Conservation (phyloP, 2,888 invertebrate species). For the Plusia festucae region DNA sequence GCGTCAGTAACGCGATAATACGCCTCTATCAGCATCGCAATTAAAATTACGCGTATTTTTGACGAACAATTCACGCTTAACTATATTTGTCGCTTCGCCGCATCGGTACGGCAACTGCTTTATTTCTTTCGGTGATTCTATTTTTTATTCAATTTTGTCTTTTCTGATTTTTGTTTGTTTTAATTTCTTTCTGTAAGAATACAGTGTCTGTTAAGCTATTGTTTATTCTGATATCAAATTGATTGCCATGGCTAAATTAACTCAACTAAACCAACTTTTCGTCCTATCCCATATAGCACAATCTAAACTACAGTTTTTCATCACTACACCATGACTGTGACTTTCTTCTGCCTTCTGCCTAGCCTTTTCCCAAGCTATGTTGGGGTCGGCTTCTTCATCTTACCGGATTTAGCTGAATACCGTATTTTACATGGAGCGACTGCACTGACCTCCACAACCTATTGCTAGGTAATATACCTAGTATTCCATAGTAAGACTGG, state of each 20-base stretch:
- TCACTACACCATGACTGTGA: no score
- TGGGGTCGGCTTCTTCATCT: no score
- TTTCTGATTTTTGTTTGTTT: conserved; percentile 20
- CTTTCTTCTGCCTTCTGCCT: no score
- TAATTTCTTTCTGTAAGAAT: not conserved
- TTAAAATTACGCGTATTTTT: conserved; percentile 84
- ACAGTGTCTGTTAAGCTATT: not conserved
- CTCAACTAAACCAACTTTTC: no score
- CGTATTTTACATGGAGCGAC: no score
- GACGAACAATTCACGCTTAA: conserved; percentile 71
- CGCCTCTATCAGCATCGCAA: conserved; percentile 68
- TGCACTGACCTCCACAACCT: no score
- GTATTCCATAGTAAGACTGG: no score
- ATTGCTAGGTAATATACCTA: no score
- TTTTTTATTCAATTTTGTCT: conserved; percentile 37
- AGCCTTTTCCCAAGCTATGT: no score
- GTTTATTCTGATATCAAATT: not conserved
- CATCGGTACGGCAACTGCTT: conserved; percentile 44
- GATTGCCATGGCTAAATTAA: not conserved
- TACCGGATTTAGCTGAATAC: no score
- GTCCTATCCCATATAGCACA: no score
- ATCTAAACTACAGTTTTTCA: no score
- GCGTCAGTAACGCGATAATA: conserved; percentile 75
- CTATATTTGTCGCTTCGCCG: conserved; percentile 70
- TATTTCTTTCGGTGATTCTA: conserved; percentile 43